Evolutionary conservation across 2,888 invertebrate species (phyloP), one percentile per base, ranked within the genome.

Genomic region (Frankliniella intonsa): DNA sequence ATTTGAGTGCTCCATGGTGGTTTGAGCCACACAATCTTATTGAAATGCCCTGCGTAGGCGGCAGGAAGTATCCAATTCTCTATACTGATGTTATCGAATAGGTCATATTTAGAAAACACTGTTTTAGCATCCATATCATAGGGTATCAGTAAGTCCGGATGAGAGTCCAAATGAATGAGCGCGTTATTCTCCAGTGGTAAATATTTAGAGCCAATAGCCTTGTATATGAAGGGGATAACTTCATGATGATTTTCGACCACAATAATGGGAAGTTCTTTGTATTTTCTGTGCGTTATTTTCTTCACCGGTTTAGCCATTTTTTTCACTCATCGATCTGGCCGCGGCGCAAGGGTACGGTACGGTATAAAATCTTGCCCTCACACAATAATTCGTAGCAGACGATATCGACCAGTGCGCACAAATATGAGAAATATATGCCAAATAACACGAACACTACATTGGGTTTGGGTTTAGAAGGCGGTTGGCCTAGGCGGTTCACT

Each of bases 31-130:
- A 95, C 89, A 38, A 97, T 88, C 83, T 92, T 91, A 82, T 89
- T 90, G 69, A 97, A 91, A 88, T 97, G 95, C 0, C 97, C 97
- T 7, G 95, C 95, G 87, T 94, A 97, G 14, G 92, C 92, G 10
- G 94, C 93, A 0, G 97, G 97, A 86, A 97, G 90, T 82, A 97
- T 95, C 97, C 97, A 97, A 88, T 95, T 97, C 88, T 97, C 97
- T 86, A 97, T 97, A 88, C 96, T 96, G 83, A 97, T 69, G 27
- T 51, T 50, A 25, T 83, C 80, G 85, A 94, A 92, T 85, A 95
- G 89, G 83, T 92, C 88, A 83, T 93, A 89, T 87, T 94, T 94
- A 80, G 95, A 92, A 85, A 91, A 94, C 17, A 95, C 94, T 80
- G 90, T 91, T 83, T 93, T 92, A 11, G 95, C 94, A 83, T 91